phyloP scores from a whole-genome alignment of 2,113 vertebrate species.

The Gymnocephalus cernua region DNA sequence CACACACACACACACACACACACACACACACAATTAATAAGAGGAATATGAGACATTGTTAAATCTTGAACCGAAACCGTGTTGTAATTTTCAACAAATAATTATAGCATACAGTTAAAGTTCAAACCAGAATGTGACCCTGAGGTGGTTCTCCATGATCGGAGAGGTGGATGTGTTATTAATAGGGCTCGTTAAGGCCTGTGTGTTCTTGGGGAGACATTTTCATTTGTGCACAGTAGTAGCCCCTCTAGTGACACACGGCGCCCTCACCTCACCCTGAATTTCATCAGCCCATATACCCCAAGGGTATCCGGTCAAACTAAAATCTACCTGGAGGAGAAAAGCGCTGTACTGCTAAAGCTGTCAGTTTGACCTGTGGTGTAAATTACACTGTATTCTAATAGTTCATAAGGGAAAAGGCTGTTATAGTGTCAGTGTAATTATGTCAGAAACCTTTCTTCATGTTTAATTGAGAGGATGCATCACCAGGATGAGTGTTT shows the following conservation, averaged over 20 bases:
- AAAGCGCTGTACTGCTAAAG: conserved; percentile 13
- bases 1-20: too few relatives aligned
- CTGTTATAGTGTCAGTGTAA: conserved; percentile 29
- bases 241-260: conserved; percentile 25
- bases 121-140: conserved; percentile 32
- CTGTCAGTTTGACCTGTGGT: conserved; percentile 20
- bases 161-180: conserved; percentile 31
- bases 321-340: conserved; percentile 20
- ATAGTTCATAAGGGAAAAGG: conserved; percentile 34
- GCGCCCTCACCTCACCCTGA: conserved; percentile 6
- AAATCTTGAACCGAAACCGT: conserved; percentile 4
- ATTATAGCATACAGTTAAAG: conserved; percentile 27
- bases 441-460: conserved; percentile 46
- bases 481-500: conserved; percentile 47
- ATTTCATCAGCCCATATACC: conserved; percentile 36
- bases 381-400: conserved; percentile 24
- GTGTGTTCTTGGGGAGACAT: conserved; percentile 40
- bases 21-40: not conserved
- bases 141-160: conserved; percentile 28
- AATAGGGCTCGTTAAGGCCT: conserved; percentile 36
- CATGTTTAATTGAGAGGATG: conserved; percentile 58
- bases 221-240: conserved; percentile 33
- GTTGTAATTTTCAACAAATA: conserved; percentile 34
- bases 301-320: conserved; percentile 30
- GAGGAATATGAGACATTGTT: not conserved